A percentile compares a stretch with the other conserved stretches of the same genome.
These are phyloP conservation scores for Sarcophaga caerulescens DNA, from an alignment of 2,888 invertebrate genomes.

Conservation along the genomic window DNA sequence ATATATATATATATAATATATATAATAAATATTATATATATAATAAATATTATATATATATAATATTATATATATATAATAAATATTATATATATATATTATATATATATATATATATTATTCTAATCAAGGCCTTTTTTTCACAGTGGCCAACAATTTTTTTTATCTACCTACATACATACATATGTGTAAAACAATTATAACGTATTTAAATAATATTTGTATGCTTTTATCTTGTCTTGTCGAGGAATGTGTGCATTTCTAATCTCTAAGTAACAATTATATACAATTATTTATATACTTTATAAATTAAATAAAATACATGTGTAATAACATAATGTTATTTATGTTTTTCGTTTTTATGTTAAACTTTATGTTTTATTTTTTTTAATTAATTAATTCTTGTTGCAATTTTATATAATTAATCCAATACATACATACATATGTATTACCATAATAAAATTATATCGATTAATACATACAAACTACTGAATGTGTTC, in stretches of 20 bases:
- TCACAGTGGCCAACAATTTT: conserved; percentile 13
- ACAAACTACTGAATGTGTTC: conserved; percentile 8
- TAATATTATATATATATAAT: background rate
- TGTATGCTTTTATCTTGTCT: conserved; percentile 47
- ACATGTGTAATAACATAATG: conserved; percentile 8
- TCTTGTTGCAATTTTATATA: conserved; percentile 53
- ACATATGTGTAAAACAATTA: background rate
- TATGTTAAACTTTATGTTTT: conserved; percentile 29
- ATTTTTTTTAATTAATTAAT: conserved; percentile 40
- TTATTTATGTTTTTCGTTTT: conserved; percentile 35
- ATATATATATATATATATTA: background rate
- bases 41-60: background rate
- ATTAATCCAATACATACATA: conserved; percentile 19
- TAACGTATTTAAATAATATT: conserved; percentile 9
- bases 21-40: background rate
- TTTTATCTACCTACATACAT: background rate
- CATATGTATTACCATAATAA: conserved; percentile 54
- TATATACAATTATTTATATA: conserved; percentile 9
- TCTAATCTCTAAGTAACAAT: conserved; percentile 39
- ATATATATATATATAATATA: background rate
- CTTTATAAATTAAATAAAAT: conserved; percentile 24
- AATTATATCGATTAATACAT: conserved; percentile 51
- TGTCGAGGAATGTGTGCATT: conserved; percentile 38
- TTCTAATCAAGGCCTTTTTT: conserved; percentile 22
- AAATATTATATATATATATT: background rate